Evolutionary conservation across 2,888 invertebrate genomes (phyloP).

Genomic region (Cantharis flavilabris): DNA sequence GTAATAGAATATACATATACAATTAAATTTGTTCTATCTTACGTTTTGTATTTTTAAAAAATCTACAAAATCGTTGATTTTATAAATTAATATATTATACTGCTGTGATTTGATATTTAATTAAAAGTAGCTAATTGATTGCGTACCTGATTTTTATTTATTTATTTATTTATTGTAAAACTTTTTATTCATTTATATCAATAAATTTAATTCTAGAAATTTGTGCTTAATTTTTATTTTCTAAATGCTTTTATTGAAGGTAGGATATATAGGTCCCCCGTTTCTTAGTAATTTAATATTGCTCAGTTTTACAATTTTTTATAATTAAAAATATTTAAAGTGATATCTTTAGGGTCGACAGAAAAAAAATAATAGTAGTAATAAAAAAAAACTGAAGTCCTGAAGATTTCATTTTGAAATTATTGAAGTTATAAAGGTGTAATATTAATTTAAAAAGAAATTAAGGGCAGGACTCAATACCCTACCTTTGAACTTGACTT

Average conservation of each 20-base stretch:
- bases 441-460: too few relatives aligned
- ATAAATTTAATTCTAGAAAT: not conserved
- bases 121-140: not conserved
- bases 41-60: not conserved
- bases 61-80: not conserved
- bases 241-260: not conserved
- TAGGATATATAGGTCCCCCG: not conserved
- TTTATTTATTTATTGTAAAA: not conserved
- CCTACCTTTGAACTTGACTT: too few relatives aligned
- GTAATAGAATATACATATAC: conserved; percentile 15
- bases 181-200: not conserved
- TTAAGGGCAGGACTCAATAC: too few relatives aligned
- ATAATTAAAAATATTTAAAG: too few relatives aligned
- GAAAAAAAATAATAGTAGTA: too few relatives aligned
- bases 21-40: conserved; percentile 6
- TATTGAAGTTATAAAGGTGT: too few relatives aligned
- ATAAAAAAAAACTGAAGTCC: too few relatives aligned
- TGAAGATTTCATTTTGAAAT: too few relatives aligned
- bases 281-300: too few relatives aligned
- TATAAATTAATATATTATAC: not conserved
- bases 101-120: not conserved
- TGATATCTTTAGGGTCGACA: too few relatives aligned
- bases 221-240: not conserved
- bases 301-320: too few relatives aligned
- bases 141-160: not conserved